Percentiles rank a stretch among this genome's conserved stretches.
Conservation (phyloP, 1,140 invertebrate species). For the Brevipalpus yothersi region DNA sequence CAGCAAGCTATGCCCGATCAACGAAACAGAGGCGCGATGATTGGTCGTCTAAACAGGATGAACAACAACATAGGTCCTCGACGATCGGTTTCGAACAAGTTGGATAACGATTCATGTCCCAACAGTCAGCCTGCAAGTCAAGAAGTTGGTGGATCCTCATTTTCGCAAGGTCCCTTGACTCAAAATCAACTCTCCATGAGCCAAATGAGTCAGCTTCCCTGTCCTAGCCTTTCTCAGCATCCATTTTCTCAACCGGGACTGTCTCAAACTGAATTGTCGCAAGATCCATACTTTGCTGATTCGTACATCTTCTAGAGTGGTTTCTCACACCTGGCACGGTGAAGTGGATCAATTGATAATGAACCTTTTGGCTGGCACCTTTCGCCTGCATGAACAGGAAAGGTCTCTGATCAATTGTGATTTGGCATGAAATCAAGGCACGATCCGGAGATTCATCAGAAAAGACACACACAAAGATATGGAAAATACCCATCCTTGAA, state of each 20-base stretch:
- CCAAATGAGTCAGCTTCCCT: slow-evolving; percentile 24
- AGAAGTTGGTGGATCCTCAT: slow-evolving; percentile 11
- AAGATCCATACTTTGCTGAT: slow-evolving; percentile 15
- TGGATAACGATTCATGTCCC: neutral
- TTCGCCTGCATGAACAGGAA: too few relatives aligned
- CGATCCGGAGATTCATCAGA: too few relatives aligned
- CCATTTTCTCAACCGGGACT: slow-evolving; percentile 25
- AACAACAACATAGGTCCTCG: neutral
- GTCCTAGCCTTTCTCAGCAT: slow-evolving; percentile 21
- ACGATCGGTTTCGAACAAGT: neutral
- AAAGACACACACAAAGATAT: too few relatives aligned
- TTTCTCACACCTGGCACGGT: too few relatives aligned
- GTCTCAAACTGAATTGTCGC: slow-evolving; percentile 28
- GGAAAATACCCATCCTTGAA: too few relatives aligned
- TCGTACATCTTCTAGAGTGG: neutral
- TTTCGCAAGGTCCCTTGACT: slow-evolving; percentile 26
- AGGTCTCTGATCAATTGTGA: too few relatives aligned
- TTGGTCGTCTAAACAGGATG: neutral
- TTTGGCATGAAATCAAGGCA: too few relatives aligned
- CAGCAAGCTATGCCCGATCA: neutral
- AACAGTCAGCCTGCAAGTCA: slow-evolving; percentile 4
- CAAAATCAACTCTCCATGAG: slow-evolving; percentile 24
- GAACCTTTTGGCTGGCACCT: too few relatives aligned
- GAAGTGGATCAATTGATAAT: too few relatives aligned
- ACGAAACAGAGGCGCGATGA: neutral